Evolutionary conservation across 2,113 vertebrate genomes (phyloP), one percentile per base, ranked within the genome.

Genomic region (Paracanthobrama guichenoti): DNA sequence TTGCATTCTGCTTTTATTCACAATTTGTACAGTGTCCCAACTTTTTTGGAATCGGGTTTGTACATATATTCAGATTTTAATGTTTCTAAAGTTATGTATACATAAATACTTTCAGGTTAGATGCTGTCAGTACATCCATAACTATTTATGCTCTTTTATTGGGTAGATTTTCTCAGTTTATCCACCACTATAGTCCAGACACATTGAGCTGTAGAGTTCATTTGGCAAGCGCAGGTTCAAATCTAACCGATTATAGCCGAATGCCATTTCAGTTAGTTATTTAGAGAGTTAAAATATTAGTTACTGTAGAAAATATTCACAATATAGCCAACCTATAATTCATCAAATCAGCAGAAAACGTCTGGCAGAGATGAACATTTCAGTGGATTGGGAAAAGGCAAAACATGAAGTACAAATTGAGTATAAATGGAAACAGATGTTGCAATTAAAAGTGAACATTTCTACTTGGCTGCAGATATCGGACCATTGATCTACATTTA

Each of bases 391-490:
- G 83, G 71, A 26, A 50, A 79, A 86, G n/a, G 35, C 73, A 42
- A 31, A 60, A 57, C 24, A 28, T 71, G 78, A 77, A 87, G 66
- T 76, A 66, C n/a, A 60, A 75, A 74, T 75, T 48, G 39, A 64
- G 73, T 64, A 83, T 74, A 83, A 82, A 88, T 85, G 81, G 48
- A 66, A 88, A 88, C 86, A 82, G 84, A 83, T 85, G 75, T 69
- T 62, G 24, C 66, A 85, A 79, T 83, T 80, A 85, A 62, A 39
- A 79, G 26, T 42, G 8, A 26, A 46, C 44, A n/a, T 2, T 80
- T 75, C 64, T 62, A 66, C 57, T 80, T 42, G 39, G 60, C 69
- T 24, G 82, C 50, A 50, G 57, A 79, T 76, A 39, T 53, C 39
- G 28, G 64, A 31, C 22, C 12, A 79, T 55, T 72, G 74, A 76